Evolutionary conservation across 35 echinoderm and acorn worm species (phyloP), one percentile per base, ranked within the genome.

Genomic region (Apostichopus japonicus): DNA sequence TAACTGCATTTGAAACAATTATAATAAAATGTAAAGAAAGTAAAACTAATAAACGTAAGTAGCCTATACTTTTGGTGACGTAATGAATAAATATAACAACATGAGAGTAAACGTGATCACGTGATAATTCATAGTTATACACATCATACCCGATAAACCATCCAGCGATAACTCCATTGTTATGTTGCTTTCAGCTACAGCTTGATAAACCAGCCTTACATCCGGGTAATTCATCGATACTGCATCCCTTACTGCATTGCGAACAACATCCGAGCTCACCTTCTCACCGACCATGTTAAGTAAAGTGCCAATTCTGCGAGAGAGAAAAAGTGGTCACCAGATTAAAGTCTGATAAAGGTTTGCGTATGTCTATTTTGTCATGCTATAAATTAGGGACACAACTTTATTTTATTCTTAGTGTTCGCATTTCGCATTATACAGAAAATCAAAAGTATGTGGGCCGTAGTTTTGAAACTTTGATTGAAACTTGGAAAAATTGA

Each of bases 261-360:
- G 10, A 6, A 84, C 81, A 24, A 84, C 10, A 16, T 84, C 81
- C 5, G 81, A 58, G 53, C 81, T 58, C 19, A 84, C 55, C 23
- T 84, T 84, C 16, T 84, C 81, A 6, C 81, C 81, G 51, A 55
- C 54, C 81, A 84, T 84, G 24, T 84, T 84, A 17, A 84, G 81
- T 22, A 84, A 84, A 56, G 55, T 84, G 61, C 81, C 81, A 84
- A 24, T 57, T 84, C 81, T 84, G 55, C 9, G 10, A 84, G 15
- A 57, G 5, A 84, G 9, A 16, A 57, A 84, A 84, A 84, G 19
- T 67, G 11, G 19, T 15, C 19, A 15, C 19, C 63, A 4, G 11
- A 19, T 67, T 4, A 67, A 15, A 3, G 63, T 67, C 11, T 67
- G 8, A 15, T 67, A 67, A 4, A 67, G 3, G 11, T 3, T 67